A percentile compares a stretch with the other conserved stretches of the same genome.
These are phyloP conservation scores for Paragorgia papillata DNA, from an alignment of 92 coral and sea anemone species.

Conservation along the genomic window DNA sequence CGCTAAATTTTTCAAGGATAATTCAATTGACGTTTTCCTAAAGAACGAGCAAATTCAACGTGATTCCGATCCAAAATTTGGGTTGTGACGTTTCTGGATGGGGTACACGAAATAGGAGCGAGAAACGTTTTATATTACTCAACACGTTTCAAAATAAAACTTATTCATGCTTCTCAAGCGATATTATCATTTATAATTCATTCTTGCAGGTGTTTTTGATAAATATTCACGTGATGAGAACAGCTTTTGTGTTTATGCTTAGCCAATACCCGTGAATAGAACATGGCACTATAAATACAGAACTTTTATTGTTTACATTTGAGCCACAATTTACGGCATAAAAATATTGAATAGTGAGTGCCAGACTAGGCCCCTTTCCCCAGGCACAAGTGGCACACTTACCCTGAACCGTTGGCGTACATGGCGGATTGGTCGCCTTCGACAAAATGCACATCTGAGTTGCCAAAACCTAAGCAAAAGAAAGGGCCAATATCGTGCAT, in stretches of 20 bases:
- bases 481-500: slow-evolving; percentile 19
- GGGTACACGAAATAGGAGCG: too few species aligned
- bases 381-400: slow-evolving; percentile 68
- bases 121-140: too few species aligned
- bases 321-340: neutral
- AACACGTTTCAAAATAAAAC: too few species aligned
- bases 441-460: slow-evolving; percentile 91
- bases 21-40: too few species aligned
- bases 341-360: slow-evolving; percentile 3
- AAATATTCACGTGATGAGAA: slow-evolving; percentile 26
- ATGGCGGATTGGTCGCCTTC: slow-evolving; percentile 81
- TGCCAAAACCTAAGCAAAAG: slow-evolving; percentile 74
- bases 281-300: slow-evolving; percentile 1
- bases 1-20: too few species aligned
- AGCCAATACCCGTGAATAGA: slow-evolving; percentile 13
- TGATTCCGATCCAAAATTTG: too few species aligned
- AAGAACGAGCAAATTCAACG: too few species aligned
- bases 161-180: too few species aligned
- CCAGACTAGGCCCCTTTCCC: too few species aligned
- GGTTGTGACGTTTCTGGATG: too few species aligned
- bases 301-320: slow-evolving; percentile 18
- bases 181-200: neutral
- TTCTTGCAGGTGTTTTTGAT: slow-evolving; percentile 44
- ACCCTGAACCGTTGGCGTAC: slow-evolving; percentile 89
- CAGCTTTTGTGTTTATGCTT: slow-evolving; percentile 10